These are phyloP conservation scores for Atherinosoma microstoma DNA, from an alignment of 2,797 vertebrate genomes.

Conservation along the genomic window DNA sequence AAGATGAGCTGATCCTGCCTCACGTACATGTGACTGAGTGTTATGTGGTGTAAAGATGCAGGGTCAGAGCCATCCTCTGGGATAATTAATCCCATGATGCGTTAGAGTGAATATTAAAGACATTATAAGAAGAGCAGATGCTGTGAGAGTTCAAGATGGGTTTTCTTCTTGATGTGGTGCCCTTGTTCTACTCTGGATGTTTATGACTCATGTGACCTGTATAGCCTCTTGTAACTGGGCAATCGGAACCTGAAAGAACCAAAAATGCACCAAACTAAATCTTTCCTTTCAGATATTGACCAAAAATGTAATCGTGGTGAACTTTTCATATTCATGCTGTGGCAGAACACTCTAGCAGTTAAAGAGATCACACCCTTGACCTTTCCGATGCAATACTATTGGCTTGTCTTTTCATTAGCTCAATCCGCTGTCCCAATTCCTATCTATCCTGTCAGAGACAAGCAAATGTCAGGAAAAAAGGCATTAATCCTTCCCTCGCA, in stretches of 20 bases:
- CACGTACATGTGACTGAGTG: slow-evolving; percentile 70
- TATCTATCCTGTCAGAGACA: slow-evolving; percentile 38
- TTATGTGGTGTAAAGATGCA: slow-evolving; percentile 35
- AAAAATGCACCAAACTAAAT: background rate
- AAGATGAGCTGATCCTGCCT: slow-evolving; percentile 44
- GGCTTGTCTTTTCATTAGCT: slow-evolving; percentile 2
- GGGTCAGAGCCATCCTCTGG: slow-evolving; percentile 55
- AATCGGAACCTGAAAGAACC: background rate
- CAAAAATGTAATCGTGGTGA: background rate
- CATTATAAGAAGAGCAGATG: too few species aligned
- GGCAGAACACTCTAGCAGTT: slow-evolving; percentile 6
- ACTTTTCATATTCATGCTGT: background rate
- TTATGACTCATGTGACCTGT: background rate
- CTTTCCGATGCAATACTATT: slow-evolving; percentile 15
- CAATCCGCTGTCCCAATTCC: slow-evolving; percentile 46
- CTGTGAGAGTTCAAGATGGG: too few species aligned
- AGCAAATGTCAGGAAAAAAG: slow-evolving; percentile 46
- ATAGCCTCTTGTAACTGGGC: background rate
- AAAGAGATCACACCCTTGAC: slow-evolving; percentile 20
- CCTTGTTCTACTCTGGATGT: slow-evolving; percentile 32
- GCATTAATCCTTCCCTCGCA: slow-evolving; percentile 39
- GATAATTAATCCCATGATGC: slow-evolving; percentile 83
- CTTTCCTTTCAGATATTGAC: background rate
- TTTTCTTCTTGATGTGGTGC: too few species aligned
- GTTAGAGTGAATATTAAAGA: slow-evolving; percentile 11